These are phyloP conservation scores for Harpagifer antarcticus DNA, from an alignment of 2,797 vertebrate genomes.

Conservation along the genomic window DNA sequence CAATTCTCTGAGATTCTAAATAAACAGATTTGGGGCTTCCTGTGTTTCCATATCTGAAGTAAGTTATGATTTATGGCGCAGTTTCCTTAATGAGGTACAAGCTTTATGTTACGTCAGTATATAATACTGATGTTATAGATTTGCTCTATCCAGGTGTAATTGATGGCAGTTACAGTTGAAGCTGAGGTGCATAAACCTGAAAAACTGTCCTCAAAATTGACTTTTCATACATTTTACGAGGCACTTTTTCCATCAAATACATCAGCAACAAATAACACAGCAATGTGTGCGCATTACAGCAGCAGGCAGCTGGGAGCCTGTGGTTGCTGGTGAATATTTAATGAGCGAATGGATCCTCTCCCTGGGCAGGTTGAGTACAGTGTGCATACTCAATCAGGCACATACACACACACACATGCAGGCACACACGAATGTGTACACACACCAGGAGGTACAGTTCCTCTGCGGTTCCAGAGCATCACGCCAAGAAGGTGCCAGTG, in stretches of 20 bases:
- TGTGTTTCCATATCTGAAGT: conserved; percentile 5
- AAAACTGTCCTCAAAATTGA: conserved; percentile 34
- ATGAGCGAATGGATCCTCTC: conserved; percentile 87
- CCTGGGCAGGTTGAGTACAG: conserved; percentile 76
- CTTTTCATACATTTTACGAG: conserved; percentile 43
- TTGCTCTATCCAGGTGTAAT: conserved; percentile 12
- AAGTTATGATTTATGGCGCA: neutral
- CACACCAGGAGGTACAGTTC: conserved; percentile 46
- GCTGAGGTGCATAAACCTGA: conserved; percentile 27
- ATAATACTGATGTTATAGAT: conserved; percentile 1
- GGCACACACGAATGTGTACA: conserved; percentile 1
- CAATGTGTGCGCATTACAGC: conserved; percentile 63
- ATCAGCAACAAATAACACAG: conserved; percentile 49
- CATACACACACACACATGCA: conserved; percentile 9
- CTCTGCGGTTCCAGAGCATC: conserved; percentile 37
- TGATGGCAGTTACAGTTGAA: conserved; percentile 12
- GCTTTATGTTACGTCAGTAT: neutral
- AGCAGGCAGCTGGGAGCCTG: conserved; percentile 81
- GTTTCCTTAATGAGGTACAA: neutral
- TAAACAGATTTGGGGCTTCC: conserved; percentile 13
- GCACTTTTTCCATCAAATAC: conserved; percentile 38
- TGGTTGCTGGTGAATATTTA: conserved; percentile 86
- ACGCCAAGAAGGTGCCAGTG: conserved; percentile 65
- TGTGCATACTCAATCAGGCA: conserved; percentile 63
- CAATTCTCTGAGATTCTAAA: neutral